Base-by-base conservation (phyloP, 1,140 invertebrate genomes). In the Pinna nobilis region DNA sequence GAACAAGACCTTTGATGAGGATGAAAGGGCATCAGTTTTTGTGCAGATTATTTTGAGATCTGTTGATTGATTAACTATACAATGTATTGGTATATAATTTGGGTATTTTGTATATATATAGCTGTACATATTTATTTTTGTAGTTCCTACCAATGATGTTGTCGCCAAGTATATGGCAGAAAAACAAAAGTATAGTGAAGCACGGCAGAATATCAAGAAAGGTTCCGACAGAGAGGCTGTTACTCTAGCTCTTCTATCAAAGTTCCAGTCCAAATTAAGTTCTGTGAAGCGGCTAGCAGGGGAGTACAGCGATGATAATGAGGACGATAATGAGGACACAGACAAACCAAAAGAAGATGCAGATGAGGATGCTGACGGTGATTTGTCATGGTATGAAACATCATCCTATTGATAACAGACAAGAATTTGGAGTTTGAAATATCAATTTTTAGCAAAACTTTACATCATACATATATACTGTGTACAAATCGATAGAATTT, bases 181-280 rank as follows among this genome's bases (percentile, higher is more conserved):
- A 79, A 93, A 94, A 81, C 91, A 94, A 76, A 94, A 94, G 80
- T 97, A 96, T 87, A 68, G 84, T 15, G 64, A 80, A 47, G 89
- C 93, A 82, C 90, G 92, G 73, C 89, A 92, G 77, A 84, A 94
- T 55, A 91, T 93, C 3, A 93, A 93, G 78, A 95, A 85, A 61
- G 85, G 88, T 23, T 70, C 84, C 35, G 84, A 83, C 37, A 78
- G 91, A 25, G 91, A 92, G 80, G 85, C 82, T 6, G 80, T 88
- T 50, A 97, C 96, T 0, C 87, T 97, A 51, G 89, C 93, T 39
- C 84, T 98, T 32, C 87, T 98, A 47, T 92, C 92, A 0, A 95
- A 95, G 87, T 98, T 99, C 83, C 93, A 94, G 86, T 92, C 90
- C 3, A 96, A 95, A 88, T 87, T 98, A 30, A 90, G 92, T 51